Evolutionary conservation across 2,113 vertebrate genomes (phyloP).

Genomic region (Brachypteracias leptosomus): DNA sequence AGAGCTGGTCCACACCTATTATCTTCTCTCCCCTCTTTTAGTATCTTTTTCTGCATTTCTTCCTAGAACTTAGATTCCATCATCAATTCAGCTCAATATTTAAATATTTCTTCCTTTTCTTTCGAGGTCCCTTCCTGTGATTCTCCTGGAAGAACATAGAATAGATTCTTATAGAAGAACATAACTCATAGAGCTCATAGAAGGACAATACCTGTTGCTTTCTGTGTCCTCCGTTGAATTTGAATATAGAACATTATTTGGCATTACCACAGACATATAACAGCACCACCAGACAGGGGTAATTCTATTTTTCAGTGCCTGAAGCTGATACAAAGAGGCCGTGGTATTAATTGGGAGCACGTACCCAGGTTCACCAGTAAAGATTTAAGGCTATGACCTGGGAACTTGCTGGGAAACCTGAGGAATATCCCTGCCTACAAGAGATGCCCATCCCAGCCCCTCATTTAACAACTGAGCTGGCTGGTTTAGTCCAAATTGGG

Average conservation of each 20-base stretch:
- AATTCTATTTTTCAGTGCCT: not conserved
- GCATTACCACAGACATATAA: not conserved
- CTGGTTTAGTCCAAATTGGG: not conserved
- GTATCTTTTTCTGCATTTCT: too few species aligned
- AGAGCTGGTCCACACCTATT: too few species aligned
- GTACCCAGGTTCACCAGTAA: not conserved
- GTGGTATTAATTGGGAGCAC: not conserved
- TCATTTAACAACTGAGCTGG: not conserved
- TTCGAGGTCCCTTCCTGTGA: too few species aligned
- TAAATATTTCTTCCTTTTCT: not conserved
- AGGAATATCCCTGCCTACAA: not conserved
- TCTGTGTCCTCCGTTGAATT: accelerated
- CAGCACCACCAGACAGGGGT: not conserved
- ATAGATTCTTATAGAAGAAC: too few species aligned
- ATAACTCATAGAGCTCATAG: not conserved
- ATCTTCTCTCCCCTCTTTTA: too few species aligned
- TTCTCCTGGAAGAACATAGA: too few species aligned
- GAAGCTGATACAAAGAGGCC: not conserved
- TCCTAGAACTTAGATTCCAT: not conserved
- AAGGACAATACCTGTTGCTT: not conserved
- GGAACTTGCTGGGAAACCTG: not conserved
- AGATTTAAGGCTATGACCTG: not conserved
- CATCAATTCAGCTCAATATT: not conserved
- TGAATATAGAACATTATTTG: not conserved
- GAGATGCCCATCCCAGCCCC: not conserved